phyloP scores from a whole-genome alignment of 2,113 vertebrate species.

The Saimiri boliviensis region DNA sequence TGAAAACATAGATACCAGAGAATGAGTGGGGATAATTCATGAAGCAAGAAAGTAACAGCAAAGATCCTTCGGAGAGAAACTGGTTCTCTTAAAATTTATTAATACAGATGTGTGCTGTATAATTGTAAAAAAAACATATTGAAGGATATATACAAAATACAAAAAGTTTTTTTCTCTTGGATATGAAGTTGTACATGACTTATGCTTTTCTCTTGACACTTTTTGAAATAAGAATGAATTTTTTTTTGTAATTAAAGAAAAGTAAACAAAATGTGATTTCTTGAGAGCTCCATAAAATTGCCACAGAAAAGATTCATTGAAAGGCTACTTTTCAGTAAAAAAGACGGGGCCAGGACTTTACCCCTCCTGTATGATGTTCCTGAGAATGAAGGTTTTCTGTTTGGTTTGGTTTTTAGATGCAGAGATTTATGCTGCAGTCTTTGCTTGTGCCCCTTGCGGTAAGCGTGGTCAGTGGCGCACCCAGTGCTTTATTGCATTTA shows the following conservation, averaged over 20 bases:
- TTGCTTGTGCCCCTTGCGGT: background rate
- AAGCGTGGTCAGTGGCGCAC: background rate
- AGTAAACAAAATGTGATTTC: constrained; percentile 5
- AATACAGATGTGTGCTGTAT: background rate
- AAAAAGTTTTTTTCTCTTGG: background rate
- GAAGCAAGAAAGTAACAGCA: background rate
- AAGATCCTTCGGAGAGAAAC: background rate
- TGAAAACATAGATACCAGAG: background rate
- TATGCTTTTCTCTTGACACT: constrained; percentile 44
- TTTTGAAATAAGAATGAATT: constrained; percentile 50
- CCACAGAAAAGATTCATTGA: background rate
- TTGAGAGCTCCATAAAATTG: background rate
- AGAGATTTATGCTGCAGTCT: background rate
- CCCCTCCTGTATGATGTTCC: background rate
- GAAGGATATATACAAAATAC: background rate
- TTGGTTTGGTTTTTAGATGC: background rate
- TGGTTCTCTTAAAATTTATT: background rate
- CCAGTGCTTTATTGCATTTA: constrained; percentile 14
- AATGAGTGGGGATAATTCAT: background rate
- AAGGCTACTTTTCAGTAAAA: background rate
- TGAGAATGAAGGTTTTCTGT: background rate
- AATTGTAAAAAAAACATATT: background rate
- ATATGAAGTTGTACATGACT: background rate
- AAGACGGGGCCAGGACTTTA: background rate
- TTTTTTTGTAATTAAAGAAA: constrained; percentile 10